A percentile compares a stretch with the other conserved stretches of the same genome.
Evolutionary conservation across 1,140 invertebrate species (phyloP).

Genomic region (Galleria mellonella): DNA sequence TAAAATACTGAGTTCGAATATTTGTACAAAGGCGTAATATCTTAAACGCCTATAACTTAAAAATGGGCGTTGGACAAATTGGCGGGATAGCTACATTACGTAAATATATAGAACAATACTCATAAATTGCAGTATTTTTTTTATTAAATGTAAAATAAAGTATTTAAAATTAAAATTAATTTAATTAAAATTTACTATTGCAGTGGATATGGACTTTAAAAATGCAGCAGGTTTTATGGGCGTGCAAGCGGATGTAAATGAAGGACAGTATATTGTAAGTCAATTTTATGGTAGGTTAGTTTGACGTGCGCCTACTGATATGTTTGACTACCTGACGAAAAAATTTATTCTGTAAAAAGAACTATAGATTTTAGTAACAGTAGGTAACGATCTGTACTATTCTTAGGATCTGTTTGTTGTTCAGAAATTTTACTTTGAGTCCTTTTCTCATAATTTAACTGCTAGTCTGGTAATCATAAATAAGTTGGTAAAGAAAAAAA

Average conservation of each 20-base stretch:
- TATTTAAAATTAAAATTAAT: background rate
- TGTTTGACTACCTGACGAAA: too few relatives aligned
- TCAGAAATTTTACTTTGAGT: too few relatives aligned
- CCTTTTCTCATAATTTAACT: too few relatives aligned
- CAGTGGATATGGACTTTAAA: conserved; percentile 62
- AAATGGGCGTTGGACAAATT: conserved; percentile 60
- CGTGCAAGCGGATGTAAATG: conserved; percentile 23
- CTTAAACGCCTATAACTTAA: background rate
- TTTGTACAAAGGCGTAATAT: background rate
- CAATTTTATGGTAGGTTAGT: too few relatives aligned
- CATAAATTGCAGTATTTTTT: background rate
- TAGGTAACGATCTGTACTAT: too few relatives aligned
- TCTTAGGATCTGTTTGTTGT: too few relatives aligned
- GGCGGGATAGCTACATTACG: conserved; percentile 55
- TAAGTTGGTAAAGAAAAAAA: too few relatives aligned
- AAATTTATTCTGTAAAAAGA: too few relatives aligned
- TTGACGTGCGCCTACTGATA: too few relatives aligned
- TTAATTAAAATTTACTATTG: conserved; percentile 12
- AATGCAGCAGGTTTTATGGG: conserved; percentile 57
- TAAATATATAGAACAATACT: conserved; percentile 17
- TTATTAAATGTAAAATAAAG: background rate
- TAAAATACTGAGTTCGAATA: background rate
- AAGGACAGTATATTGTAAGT: conserved; percentile 51
- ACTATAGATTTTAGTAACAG: too few relatives aligned
- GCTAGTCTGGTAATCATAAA: too few relatives aligned